These are phyloP conservation scores for Castor canadensis DNA, from an alignment of 2,113 vertebrate genomes.

Conservation along the genomic window DNA sequence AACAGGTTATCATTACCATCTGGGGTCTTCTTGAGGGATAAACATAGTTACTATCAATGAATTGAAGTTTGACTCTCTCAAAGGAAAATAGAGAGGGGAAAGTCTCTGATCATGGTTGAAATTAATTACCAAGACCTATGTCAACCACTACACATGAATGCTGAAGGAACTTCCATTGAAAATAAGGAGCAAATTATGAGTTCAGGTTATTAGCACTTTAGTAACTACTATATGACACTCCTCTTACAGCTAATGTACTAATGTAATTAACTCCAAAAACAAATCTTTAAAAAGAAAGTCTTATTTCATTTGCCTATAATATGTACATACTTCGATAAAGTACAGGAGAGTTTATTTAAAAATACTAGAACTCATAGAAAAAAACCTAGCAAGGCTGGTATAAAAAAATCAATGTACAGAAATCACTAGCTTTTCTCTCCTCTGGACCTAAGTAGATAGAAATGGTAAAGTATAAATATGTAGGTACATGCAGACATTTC, in stretches of 20 bases:
- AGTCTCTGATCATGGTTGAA: not conserved
- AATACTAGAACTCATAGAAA: conserved; percentile 25
- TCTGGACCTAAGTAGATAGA: not conserved
- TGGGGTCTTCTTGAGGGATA: not conserved
- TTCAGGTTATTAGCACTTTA: not conserved
- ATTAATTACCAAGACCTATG: not conserved
- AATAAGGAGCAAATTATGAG: not conserved
- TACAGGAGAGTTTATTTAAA: not conserved
- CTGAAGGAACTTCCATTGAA: not conserved
- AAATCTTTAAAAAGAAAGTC: not conserved
- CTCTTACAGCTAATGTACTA: not conserved
- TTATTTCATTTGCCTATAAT: not conserved
- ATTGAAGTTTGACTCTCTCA: not conserved
- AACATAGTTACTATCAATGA: not conserved
- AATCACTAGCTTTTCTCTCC: not conserved
- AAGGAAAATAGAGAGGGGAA: not conserved
- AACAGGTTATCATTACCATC: not conserved
- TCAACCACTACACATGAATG: not conserved
- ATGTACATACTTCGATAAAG: not conserved
- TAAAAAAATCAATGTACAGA: not conserved
- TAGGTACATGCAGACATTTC: not conserved
- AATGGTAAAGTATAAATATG: not conserved
- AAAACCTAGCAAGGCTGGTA: not conserved
- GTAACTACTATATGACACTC: not conserved
- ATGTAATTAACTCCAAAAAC: conserved; percentile 4